Evolutionary conservation across 2,113 vertebrate genomes (phyloP), one percentile per base, ranked within the genome.

Genomic region (Cardinalis cardinalis): DNA sequence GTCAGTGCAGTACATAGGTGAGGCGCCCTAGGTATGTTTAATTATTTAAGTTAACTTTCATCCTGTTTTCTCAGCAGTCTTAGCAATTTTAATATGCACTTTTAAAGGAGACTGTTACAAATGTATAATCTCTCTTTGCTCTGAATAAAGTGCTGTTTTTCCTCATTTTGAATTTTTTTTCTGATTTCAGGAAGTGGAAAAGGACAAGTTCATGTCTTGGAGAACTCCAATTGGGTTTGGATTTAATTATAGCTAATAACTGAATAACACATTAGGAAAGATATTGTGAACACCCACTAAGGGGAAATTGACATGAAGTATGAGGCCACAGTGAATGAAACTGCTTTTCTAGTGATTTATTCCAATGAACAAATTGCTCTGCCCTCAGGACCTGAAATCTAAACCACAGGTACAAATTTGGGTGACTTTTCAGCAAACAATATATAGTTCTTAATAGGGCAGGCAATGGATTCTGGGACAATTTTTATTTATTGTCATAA

Each of bases 11-110:
- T 53, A 59, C 10, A 10, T 8, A 77, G 65, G 69, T 94, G 80
- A 90, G 61, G 58, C 18, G 12, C 25, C 29, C 25, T 38, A 85
- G 15, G 19, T 87, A 44, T 58, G 32, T 88, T 94, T 69, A 95
- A 94, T 92, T 92, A 95, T 92, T 90, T 74, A 92, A 79, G 59
- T 73, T 71, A 88, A 77, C 60, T 56, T 63, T 74, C 59, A 81
- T 84, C 34, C 41, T 92, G 13, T 87, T 77, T 71, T 84, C 59
- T 69, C 59, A 87, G 23, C 10, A 71, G 56, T 15, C 32, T 51
- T 70, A 48, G 15, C 6, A 72, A 73, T 77, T 91, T 87, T 51
- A 68, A 73, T 23, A n/a, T 34, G 8, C 4, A 25, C 18, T 49
- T 84, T 77, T 56, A 83, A 78, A 61, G n/a, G 12, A 78, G 41